A percentile compares a stretch with the other conserved stretches of the same genome.
These are phyloP conservation scores for Alligator sinensis DNA, from an alignment of 2,113 vertebrate species.

Conservation along the genomic window DNA sequence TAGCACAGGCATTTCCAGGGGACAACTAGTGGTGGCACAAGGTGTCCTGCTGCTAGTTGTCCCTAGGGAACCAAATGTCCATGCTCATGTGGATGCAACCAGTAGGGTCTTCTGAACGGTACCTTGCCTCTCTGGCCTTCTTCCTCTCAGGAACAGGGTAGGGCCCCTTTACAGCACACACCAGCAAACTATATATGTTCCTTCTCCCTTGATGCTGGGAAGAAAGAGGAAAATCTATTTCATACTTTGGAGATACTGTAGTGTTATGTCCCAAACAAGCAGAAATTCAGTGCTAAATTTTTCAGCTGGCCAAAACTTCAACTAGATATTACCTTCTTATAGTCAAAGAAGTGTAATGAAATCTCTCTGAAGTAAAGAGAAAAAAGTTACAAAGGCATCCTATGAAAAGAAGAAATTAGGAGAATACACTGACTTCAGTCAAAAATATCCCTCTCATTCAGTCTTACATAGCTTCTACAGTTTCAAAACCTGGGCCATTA, in stretches of 20 bases:
- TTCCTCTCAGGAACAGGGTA: too few relatives aligned
- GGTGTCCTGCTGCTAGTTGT: too few relatives aligned
- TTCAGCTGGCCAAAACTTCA: background rate
- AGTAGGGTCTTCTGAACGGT: too few relatives aligned
- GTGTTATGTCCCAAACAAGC: background rate
- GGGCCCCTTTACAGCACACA: fast-evolving
- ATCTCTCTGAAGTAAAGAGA: background rate
- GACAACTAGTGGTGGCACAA: too few relatives aligned
- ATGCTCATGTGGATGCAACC: too few relatives aligned
- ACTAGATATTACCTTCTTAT: background rate
- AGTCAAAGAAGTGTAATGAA: background rate
- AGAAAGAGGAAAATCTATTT: background rate
- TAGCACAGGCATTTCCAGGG: too few relatives aligned
- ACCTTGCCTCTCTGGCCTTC: too few relatives aligned
- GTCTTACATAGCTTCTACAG: background rate
- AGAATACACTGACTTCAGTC: background rate
- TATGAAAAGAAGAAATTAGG: background rate
- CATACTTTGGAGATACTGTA: background rate
- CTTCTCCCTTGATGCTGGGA: background rate
- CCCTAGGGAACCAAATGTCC: too few relatives aligned
- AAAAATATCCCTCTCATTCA: background rate
- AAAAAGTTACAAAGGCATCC: background rate
- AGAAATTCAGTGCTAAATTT: background rate
- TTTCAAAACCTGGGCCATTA: background rate
- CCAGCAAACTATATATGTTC: background rate